Percentiles rank a stretch among this genome's conserved stretches.
Evolutionary conservation across 2,888 invertebrate species (phyloP).

Genomic region (Epicampocera succincta): DNA sequence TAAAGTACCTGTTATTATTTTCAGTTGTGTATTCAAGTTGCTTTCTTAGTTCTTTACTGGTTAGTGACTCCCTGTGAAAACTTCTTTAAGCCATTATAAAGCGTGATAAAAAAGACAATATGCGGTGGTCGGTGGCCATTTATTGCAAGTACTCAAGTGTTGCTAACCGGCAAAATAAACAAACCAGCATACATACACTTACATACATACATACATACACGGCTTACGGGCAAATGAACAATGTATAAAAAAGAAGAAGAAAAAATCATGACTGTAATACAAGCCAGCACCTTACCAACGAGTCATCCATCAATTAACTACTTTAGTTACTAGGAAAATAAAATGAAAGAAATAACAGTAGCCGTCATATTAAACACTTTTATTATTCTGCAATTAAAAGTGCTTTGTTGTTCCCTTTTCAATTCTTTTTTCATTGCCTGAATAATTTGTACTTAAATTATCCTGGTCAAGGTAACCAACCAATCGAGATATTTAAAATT

Average conservation of each 20-base stretch:
- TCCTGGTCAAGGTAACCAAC: not conserved
- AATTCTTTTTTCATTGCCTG: slow-evolving; percentile 5
- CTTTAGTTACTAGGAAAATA: slow-evolving; percentile 37
- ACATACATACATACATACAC: slow-evolving; percentile 11
- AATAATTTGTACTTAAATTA: slow-evolving; percentile 9
- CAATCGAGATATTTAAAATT: not conserved
- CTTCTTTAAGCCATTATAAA: slow-evolving; percentile 48
- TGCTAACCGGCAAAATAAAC: slow-evolving; percentile 60
- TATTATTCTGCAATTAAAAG: slow-evolving; percentile 35
- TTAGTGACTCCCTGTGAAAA: slow-evolving; percentile 57
- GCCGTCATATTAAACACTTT: slow-evolving; percentile 15
- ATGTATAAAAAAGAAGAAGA: slow-evolving; percentile 6
- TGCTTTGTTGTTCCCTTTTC: slow-evolving; percentile 21
- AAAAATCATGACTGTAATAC: slow-evolving; percentile 5
- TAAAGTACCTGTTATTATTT: slow-evolving; percentile 23
- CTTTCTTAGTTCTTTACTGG: slow-evolving; percentile 39
- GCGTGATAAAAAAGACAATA: slow-evolving; percentile 49
- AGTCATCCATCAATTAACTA: slow-evolving; percentile 53
- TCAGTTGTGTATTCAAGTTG: slow-evolving; percentile 40
- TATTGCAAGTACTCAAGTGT: slow-evolving; percentile 46
- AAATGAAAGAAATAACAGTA: slow-evolving; percentile 25
- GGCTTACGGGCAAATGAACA: slow-evolving; percentile 27
- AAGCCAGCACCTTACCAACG: slow-evolving; percentile 35
- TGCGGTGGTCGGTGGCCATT: slow-evolving; percentile 50
- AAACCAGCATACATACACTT: slow-evolving; percentile 36